Base-by-base conservation (phyloP, 2,888 invertebrate genomes). In the Scotopteryx bipunctaria region DNA sequence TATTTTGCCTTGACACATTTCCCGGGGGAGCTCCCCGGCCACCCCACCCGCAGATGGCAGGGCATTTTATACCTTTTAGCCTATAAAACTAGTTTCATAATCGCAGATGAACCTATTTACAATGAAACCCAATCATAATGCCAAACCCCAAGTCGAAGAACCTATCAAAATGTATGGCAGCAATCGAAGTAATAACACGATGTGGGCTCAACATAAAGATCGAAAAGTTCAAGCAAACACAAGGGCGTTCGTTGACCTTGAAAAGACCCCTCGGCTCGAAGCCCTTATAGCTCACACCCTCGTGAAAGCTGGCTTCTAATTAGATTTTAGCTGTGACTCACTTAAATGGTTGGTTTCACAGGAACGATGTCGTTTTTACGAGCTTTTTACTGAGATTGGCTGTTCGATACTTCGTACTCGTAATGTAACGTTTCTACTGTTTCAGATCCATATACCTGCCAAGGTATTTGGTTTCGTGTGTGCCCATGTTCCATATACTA, bases 1-100 rank as follows among this genome's bases (percentile, higher is more conserved):
- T 67, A 70, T 78, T 62, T 64, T 66, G 68, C 73, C 71, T 71
- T 79, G 79, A 81, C 82, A 81, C 63, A 77, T 64, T 73, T 81
- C 64, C 50, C 62, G 58, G 63, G 66, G 57, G 59, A 42, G 52
- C 55, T 45, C 45, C 55, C 43, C 25, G 14, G 32, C 40, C 44
- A 14, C 45, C 47, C 40, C 52, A 33, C 45, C 32, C 48, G 42
- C 59, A 58, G 61, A 49, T 63, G 37, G 43, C 51, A 40, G 50
- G 55, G 63, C 31, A 61, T 66, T 64, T 61, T 55, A 61, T 56
- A 50, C 51, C 59, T 58, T 64, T 67, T 63, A 54, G 54, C 36
- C 62, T 45, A 64, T 72, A 52, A 54, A 56, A n/a, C 27, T 13
- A 48, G 25, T 25, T 48, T 27, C 6, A 19, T 41, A 35, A 41